Conservation (phyloP, 2,797 vertebrate genomes). For the Malurus leucopterus region DNA sequence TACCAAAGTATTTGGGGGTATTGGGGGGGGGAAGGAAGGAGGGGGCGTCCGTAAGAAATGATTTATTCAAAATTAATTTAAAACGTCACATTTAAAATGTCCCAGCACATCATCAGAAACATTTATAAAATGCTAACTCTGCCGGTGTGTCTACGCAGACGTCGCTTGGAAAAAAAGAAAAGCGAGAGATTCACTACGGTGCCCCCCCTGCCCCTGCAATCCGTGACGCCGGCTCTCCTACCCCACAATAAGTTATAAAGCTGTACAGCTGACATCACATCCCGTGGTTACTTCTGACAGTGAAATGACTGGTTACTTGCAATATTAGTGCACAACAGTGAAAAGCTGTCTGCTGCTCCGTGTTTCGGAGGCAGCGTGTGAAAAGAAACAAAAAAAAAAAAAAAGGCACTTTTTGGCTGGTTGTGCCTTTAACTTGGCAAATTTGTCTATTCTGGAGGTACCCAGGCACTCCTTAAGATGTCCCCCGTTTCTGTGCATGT, state of each 20-base stretch:
- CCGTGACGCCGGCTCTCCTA: background rate
- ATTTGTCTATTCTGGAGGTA: slow-evolving; percentile 55
- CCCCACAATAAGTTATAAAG: background rate
- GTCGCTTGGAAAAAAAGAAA: background rate
- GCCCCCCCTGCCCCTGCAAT: background rate
- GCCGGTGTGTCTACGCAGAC: slow-evolving; percentile 23
- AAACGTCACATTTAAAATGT: slow-evolving; percentile 53
- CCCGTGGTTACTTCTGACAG: background rate
- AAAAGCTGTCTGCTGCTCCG: slow-evolving; percentile 29
- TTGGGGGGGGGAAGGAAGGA: background rate
- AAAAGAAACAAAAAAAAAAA: slow-evolving; percentile 37
- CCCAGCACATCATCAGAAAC: slow-evolving; percentile 45
- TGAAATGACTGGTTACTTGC: slow-evolving; percentile 30
- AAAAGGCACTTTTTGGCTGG: slow-evolving; percentile 74
- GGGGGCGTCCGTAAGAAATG: background rate
- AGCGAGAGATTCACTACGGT: background rate
- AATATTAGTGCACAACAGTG: slow-evolving; percentile 38
- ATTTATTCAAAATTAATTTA: slow-evolving; percentile 23
- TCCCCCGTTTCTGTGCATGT: slow-evolving; percentile 63
- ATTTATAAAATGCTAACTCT: slow-evolving; percentile 32
- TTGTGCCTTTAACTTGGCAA: slow-evolving; percentile 70
- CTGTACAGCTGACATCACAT: background rate
- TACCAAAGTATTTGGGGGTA: background rate
- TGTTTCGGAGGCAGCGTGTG: slow-evolving; percentile 16
- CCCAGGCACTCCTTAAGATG: slow-evolving; percentile 61